phyloP scores from a whole-genome alignment of 2,797 vertebrate genomes.

The Tympanoctomys barrerae region DNA sequence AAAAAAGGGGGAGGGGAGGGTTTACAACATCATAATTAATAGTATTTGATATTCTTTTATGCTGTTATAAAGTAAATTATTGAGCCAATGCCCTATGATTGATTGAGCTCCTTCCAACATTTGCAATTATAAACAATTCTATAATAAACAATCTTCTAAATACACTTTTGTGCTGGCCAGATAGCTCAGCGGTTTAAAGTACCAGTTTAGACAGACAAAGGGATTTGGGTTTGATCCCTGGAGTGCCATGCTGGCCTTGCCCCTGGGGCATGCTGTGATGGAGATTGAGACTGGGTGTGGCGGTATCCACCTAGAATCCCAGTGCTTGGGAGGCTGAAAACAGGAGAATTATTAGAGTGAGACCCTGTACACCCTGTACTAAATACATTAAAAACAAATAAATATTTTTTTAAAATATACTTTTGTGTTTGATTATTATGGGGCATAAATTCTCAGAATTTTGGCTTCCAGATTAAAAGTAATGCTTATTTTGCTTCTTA shows the following conservation, averaged over 20 bases:
- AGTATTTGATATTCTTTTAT: background rate
- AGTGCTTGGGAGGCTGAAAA: no score
- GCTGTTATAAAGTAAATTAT: background rate
- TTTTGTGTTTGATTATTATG: slow-evolving; percentile 9
- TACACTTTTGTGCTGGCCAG: background rate
- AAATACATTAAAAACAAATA: no score
- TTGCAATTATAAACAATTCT: slow-evolving; percentile 1
- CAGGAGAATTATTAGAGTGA: no score
- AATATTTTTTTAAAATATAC: background rate
- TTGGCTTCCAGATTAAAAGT: background rate
- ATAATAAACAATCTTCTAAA: background rate
- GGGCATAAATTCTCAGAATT: slow-evolving; percentile 44
- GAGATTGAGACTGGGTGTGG: no score
- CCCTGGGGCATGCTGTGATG: no score
- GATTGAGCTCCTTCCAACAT: background rate
- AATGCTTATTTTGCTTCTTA: background rate
- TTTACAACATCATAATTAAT: background rate
- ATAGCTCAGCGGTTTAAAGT: no score
- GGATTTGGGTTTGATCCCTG: no score
- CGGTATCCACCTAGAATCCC: no score
- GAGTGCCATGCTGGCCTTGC: no score
- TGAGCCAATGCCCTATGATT: background rate
- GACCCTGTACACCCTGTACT: no score
- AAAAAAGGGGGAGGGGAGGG: background rate
- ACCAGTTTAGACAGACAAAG: no score